These are phyloP conservation scores for Pseudochirops cupreus DNA, from an alignment of 2,797 vertebrate genomes.

Conservation along the genomic window DNA sequence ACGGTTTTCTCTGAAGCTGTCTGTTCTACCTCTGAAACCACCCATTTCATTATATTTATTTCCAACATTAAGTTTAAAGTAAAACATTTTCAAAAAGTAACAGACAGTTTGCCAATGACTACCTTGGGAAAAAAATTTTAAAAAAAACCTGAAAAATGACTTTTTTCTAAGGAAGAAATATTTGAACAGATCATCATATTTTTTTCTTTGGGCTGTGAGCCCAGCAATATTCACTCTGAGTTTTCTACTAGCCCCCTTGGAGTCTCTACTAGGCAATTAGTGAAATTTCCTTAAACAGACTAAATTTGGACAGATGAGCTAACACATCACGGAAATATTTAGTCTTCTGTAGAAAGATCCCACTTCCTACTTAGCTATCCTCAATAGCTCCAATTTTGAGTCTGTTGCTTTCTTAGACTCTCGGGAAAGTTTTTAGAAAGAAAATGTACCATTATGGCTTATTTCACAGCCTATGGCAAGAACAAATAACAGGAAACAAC, in stretches of 20 bases:
- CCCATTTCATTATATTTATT: not conserved
- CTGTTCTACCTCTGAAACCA: not conserved
- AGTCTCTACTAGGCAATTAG: not conserved
- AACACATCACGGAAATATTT: not conserved
- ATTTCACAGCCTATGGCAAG: not conserved
- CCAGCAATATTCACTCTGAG: not conserved
- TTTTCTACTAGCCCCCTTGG: too few species aligned
- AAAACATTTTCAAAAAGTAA: not conserved
- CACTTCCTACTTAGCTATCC: not conserved
- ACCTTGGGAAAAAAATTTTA: too few species aligned
- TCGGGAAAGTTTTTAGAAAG: not conserved
- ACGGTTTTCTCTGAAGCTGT: not conserved
- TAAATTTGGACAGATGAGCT: not conserved
- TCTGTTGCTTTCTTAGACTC: not conserved
- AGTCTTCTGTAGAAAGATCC: not conserved
- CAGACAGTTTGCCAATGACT: not conserved
- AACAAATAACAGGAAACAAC: not conserved
- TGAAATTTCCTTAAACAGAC: not conserved
- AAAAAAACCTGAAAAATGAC: not conserved
- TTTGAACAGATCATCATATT: not conserved
- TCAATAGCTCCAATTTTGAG: not conserved
- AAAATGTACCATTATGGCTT: not conserved
- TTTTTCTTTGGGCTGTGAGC: not conserved
- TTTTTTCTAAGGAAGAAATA: not conserved
- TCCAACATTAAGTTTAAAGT: not conserved